A percentile compares a stretch with the other conserved stretches of the same genome.
These are phyloP conservation scores for Lepus americanus DNA, from an alignment of 2,113 vertebrate genomes.

Conservation along the genomic window DNA sequence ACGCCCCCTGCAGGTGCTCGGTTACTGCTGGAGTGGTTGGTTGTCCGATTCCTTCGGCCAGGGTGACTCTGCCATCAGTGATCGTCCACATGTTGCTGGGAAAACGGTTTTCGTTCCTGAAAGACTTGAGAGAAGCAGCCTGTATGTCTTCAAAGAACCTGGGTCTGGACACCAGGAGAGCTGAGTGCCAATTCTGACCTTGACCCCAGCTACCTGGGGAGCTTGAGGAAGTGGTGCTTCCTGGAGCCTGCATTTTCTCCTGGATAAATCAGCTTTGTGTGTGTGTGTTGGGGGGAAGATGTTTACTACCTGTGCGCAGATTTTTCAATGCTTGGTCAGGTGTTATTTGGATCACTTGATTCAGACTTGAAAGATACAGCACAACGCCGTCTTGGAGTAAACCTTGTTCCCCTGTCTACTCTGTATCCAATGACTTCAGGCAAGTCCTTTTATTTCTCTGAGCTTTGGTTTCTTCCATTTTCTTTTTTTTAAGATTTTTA, in stretches of 20 bases:
- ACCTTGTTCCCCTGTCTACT: neutral
- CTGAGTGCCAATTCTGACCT: neutral
- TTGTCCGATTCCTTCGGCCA: neutral
- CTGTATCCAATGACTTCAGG: neutral
- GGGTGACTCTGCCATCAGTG: neutral
- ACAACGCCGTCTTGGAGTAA: rapidly evolving
- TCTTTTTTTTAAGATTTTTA: too few relatives aligned
- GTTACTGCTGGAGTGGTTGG: neutral
- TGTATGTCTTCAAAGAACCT: neutral
- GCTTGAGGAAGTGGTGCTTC: neutral
- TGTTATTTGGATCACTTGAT: neutral
- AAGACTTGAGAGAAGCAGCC: neutral
- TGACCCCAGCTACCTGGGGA: neutral
- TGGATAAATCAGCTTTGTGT: neutral
- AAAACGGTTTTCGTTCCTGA: neutral
- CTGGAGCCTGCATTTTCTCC: neutral
- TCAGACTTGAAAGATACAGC: neutral
- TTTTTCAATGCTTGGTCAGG: neutral
- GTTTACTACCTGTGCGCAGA: too few relatives aligned
- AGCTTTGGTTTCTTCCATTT: neutral
- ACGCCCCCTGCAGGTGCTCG: neutral
- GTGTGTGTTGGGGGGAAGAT: neutral
- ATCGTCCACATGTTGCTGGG: neutral
- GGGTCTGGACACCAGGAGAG: neutral
- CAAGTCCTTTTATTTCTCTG: neutral